A percentile compares a stretch with the other conserved stretches of the same genome.
These are phyloP conservation scores for Drosophila jambulina DNA, from an alignment of 1,140 invertebrate genomes.

Conservation along the genomic window DNA sequence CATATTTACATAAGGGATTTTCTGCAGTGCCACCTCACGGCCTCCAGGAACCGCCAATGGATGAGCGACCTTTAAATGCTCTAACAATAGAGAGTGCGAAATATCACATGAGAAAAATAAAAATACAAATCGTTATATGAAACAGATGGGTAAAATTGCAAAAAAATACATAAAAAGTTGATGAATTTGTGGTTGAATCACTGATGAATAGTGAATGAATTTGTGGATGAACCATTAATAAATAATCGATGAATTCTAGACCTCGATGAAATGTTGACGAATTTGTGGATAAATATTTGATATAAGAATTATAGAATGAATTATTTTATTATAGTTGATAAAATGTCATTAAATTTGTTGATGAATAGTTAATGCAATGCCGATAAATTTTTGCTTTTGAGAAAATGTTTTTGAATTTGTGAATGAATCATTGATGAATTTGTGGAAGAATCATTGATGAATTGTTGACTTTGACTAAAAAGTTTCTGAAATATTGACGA, in stretches of 20 bases:
- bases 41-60: background rate
- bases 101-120: background rate
- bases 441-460: background rate
- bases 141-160: too few species aligned
- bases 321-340: too few species aligned
- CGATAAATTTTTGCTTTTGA: too few species aligned
- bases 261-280: too few species aligned
- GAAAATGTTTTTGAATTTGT: too few species aligned
- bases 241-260: background rate
- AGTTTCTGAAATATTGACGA: background rate
- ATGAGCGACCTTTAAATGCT: constrained; percentile 44
- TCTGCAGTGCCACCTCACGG: constrained; percentile 62
- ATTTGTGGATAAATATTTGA: too few species aligned
- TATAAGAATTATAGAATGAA: too few species aligned
- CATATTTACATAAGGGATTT: constrained; percentile 81
- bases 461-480: background rate
- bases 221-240: background rate
- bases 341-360: too few species aligned
- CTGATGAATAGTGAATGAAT: background rate
- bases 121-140: too few species aligned
- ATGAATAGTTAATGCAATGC: too few species aligned
- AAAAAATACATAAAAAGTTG: background rate
- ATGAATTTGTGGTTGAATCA: background rate
- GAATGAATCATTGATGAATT: background rate
- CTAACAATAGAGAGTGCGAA: constrained; percentile 10